Evolutionary conservation across 1,140 invertebrate species (phyloP).

Genomic region (Spodoptera frugiperda): DNA sequence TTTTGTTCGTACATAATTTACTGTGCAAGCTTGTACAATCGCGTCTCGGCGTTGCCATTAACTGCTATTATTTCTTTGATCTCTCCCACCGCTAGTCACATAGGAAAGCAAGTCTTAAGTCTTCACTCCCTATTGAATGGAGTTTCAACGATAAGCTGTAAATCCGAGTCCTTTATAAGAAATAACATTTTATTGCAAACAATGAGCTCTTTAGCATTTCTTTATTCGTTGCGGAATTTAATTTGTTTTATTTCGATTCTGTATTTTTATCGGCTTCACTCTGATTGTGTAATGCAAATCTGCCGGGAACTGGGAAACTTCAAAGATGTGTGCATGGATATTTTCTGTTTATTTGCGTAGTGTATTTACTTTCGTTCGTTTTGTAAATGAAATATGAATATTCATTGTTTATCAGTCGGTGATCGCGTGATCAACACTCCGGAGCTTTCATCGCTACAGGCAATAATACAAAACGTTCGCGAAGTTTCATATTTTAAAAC

Average conservation of each 20-base stretch:
- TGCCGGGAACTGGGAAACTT: neutral
- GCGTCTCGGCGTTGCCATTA: neutral
- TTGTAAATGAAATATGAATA: too few relatives aligned
- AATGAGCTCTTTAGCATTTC: slow-evolving; percentile 27
- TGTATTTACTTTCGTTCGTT: too few relatives aligned
- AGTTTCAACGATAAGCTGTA: slow-evolving; percentile 9
- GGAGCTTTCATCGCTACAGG: too few relatives aligned
- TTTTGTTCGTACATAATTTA: slow-evolving; percentile 45
- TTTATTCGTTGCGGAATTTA: neutral
- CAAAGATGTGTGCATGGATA: too few relatives aligned
- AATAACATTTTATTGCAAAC: slow-evolving; percentile 30
- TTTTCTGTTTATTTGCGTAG: too few relatives aligned
- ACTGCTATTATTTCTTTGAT: slow-evolving; percentile 36
- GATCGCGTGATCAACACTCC: too few relatives aligned
- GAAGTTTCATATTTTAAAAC: too few relatives aligned
- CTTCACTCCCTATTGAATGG: slow-evolving; percentile 30
- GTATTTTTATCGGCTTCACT: neutral
- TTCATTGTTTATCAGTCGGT: too few relatives aligned
- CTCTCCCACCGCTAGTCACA: slow-evolving; percentile 15
- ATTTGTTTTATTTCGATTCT: neutral
- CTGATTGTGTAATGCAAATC: neutral
- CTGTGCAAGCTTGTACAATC: slow-evolving; percentile 14
- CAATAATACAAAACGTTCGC: too few relatives aligned
- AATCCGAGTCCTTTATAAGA: slow-evolving; percentile 12
- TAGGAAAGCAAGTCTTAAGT: slow-evolving; percentile 22